Evolutionary conservation across 2,888 invertebrate species (phyloP).

Genomic region (Leucophora obtusa): DNA sequence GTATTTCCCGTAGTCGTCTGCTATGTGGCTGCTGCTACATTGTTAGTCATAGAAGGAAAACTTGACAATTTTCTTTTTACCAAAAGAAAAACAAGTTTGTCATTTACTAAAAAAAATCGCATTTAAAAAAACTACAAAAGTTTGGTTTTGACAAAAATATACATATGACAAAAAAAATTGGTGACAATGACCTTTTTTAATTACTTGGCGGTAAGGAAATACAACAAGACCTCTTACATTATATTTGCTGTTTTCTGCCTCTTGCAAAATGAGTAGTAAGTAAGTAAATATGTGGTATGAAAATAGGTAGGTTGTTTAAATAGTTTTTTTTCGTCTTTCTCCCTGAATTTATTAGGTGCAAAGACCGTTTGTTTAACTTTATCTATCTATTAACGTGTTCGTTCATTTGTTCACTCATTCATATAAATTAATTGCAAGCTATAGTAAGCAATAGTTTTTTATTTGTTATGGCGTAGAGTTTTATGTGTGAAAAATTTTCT

Average conservation of each 20-base stretch:
- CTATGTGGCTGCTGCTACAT: neutral
- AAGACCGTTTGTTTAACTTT: slow-evolving; percentile 34
- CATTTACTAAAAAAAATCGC: neutral
- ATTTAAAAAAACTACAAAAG: neutral
- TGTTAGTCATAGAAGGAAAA: slow-evolving; percentile 29
- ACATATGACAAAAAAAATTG: slow-evolving; percentile 29
- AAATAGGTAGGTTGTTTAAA: neutral
- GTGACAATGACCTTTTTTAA: slow-evolving; percentile 58
- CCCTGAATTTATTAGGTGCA: slow-evolving; percentile 32
- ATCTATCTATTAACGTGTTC: neutral
- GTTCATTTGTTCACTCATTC: slow-evolving; percentile 2
- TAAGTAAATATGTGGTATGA: neutral
- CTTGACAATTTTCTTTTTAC: slow-evolving; percentile 37
- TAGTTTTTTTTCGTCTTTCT: neutral
- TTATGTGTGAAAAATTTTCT: slow-evolving; percentile 38
- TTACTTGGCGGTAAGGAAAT: slow-evolving; percentile 34
- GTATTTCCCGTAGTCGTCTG: too few relatives aligned
- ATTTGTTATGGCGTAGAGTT: slow-evolving; percentile 16
- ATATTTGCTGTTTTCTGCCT: neutral
- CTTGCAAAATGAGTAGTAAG: neutral
- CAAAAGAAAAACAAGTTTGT: slow-evolving; percentile 36
- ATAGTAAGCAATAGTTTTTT: neutral
- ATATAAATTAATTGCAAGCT: slow-evolving; percentile 1
- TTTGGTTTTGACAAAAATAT: slow-evolving; percentile 11
- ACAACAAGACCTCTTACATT: slow-evolving; percentile 25